Base-by-base conservation (phyloP, 2,888 invertebrate genomes). In the Phorcus lineatus region DNA sequence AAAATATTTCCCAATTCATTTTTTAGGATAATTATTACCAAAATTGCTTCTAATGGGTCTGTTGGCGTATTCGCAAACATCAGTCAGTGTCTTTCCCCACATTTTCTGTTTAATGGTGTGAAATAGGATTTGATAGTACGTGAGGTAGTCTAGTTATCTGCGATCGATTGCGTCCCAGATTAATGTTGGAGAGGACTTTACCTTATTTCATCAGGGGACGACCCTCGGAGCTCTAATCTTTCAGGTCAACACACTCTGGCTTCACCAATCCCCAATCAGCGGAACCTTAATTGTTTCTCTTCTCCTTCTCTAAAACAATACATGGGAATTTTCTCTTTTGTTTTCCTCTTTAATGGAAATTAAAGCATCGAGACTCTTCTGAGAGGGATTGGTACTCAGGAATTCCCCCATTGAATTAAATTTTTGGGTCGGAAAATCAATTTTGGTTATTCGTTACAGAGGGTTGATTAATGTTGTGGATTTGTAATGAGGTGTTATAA, bases 101-200 rank as follows among this genome's bases (percentile, higher is more conserved):
- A 47, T 47, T 47, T 47, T 13, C 62, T 62, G 62, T 19, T 24
- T 28, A 62, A 62, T 62, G 62, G 62, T 62, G 62, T 62, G 28
- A 28, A 62, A 16, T 24, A 22, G 62, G 62, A 24, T 17, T 62
- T 22, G 28, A 62, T 62, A 17, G 62, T 28, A 62, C 62, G 62
- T 62, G 62, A 62, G 28, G 24, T 62, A 62, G 62, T 28, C 28
- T 28, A 28, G 62, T 62, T 62, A 62, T 13, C 22, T n/a, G 57
- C 19, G 22, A 57, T 22, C 19, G 57, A 57, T 57, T 57, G 19
- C 40, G 36, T 19, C 40, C 31, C n/a, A 40, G 70, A 70, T 70
- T 70, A 70, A 70, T 70, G 70, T 70, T 62, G 70, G 36, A n/a
- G 36, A 40, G 70, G 70, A 19, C 40, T 70, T 70, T 36, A 31